These are phyloP conservation scores for Monopis laevigella DNA, from an alignment of 2,888 invertebrate genomes.

Conservation along the genomic window DNA sequence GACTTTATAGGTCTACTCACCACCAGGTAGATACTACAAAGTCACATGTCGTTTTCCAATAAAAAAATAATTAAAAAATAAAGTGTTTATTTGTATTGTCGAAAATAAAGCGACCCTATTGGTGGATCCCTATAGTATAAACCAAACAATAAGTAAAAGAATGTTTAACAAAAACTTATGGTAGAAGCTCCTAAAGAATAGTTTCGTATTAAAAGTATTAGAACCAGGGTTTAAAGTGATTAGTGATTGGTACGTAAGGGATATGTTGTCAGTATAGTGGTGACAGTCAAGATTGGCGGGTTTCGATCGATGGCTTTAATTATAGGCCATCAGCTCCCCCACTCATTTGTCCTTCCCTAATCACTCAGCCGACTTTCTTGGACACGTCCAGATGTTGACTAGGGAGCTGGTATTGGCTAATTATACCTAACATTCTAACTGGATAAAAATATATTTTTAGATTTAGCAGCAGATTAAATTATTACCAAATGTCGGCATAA, in stretches of 20 bases:
- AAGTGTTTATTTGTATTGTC: too few relatives aligned
- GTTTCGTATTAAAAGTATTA: neutral
- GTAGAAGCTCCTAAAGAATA: too few relatives aligned
- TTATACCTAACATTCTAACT: slow-evolving; percentile 5
- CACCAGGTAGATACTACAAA: too few relatives aligned
- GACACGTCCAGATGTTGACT: slow-evolving; percentile 9
- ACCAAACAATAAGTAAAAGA: too few relatives aligned
- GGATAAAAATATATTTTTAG: slow-evolving; percentile 1
- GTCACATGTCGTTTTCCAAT: too few relatives aligned
- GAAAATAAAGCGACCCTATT: too few relatives aligned
- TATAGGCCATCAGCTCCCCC: slow-evolving; percentile 23
- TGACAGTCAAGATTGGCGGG: slow-evolving; percentile 11
- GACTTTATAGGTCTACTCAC: too few relatives aligned
- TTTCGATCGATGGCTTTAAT: slow-evolving; percentile 23
- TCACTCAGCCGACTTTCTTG: slow-evolving; percentile 22
- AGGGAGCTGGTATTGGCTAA: slow-evolving; percentile 4
- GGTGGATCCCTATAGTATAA: too few relatives aligned
- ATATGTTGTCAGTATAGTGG: neutral
- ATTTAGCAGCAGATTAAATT: too few relatives aligned
- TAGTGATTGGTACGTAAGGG: neutral
- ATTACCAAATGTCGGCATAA: too few relatives aligned
- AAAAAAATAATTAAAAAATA: too few relatives aligned
- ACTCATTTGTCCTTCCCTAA: slow-evolving; percentile 24
- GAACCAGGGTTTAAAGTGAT: neutral
- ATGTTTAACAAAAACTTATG: too few relatives aligned